These are phyloP conservation scores for Sitobion miscanthi DNA, from an alignment of 1,140 invertebrate species.

Conservation along the genomic window DNA sequence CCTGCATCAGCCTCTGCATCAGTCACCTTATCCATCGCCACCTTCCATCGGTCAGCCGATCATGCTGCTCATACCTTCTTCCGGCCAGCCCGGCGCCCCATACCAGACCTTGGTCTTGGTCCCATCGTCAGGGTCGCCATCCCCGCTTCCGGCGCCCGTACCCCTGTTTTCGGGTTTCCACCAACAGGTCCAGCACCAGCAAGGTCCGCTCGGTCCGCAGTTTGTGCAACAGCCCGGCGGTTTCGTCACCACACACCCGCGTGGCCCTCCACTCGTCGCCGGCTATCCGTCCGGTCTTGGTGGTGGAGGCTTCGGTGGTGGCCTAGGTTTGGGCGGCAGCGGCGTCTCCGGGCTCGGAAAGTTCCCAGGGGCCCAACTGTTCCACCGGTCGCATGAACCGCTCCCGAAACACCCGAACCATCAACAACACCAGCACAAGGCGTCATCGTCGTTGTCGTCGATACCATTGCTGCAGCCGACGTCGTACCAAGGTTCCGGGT, in stretches of 20 bases:
- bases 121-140: not conserved
- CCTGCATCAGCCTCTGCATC: not conserved
- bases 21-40: not conserved
- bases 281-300: not conserved
- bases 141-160: not conserved
- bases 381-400: slow-evolving; percentile 36
- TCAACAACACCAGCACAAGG: not conserved
- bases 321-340: not conserved
- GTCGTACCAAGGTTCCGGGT: not conserved
- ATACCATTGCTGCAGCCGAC: no score
- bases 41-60: slow-evolving; percentile 23
- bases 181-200: not conserved
- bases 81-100: slow-evolving; percentile 28
- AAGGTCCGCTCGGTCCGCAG: not conserved
- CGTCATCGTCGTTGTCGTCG: not conserved
- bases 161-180: not conserved
- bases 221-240: not conserved
- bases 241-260: not conserved
- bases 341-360: not conserved
- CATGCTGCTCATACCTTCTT: slow-evolving; percentile 41
- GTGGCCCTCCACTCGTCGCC: not conserved
- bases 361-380: not conserved
- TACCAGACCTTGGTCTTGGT: slow-evolving; percentile 40
- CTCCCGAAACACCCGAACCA: not conserved
- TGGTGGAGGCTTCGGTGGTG: not conserved